A percentile compares a stretch with the other conserved stretches of the same genome.
These are phyloP conservation scores for Gallinago undulata DNA, from an alignment of 2,113 vertebrate genomes.

Conservation along the genomic window DNA sequence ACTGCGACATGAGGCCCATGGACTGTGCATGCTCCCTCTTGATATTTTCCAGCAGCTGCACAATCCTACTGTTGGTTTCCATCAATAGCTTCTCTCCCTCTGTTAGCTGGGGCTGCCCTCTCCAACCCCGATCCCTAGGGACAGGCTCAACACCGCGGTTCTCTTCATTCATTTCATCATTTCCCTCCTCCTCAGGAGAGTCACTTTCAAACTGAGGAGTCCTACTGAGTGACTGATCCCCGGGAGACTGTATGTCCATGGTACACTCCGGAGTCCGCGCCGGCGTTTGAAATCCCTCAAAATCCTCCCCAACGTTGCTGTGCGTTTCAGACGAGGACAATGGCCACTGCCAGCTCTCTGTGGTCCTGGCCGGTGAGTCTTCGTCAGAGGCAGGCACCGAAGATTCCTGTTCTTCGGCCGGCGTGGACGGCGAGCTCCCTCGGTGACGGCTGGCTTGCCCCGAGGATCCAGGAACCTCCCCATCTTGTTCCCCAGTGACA, in stretches of 20 bases:
- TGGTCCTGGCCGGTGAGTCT: constrained; percentile 74
- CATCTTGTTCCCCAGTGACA: constrained; percentile 77
- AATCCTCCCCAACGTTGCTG: constrained; percentile 76
- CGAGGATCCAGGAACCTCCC: constrained; percentile 76
- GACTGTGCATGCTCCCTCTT: constrained; percentile 76
- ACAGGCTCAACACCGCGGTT: constrained; percentile 73
- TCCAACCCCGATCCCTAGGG: constrained; percentile 76
- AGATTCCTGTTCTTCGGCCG: constrained; percentile 72
- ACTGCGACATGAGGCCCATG: constrained; percentile 75
- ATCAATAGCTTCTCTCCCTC: constrained; percentile 74
- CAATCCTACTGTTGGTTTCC: constrained; percentile 78
- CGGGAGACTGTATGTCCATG: constrained; percentile 72
- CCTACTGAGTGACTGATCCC: constrained; percentile 75
- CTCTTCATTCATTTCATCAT: constrained; percentile 74
- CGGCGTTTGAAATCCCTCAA: constrained; percentile 75
- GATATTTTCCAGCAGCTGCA: constrained; percentile 76
- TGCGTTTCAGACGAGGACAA: constrained; percentile 73
- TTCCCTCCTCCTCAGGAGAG: constrained; percentile 76
- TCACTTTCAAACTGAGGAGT: constrained; percentile 77
- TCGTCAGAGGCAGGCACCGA: constrained; percentile 72
- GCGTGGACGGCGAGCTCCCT: constrained; percentile 73
- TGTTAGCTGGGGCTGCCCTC: constrained; percentile 74
- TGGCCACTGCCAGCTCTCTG: constrained; percentile 75
- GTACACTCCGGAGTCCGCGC: constrained; percentile 72
- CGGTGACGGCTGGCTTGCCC: constrained; percentile 67